Base-by-base conservation (phyloP, 1,140 invertebrate genomes). In the Venustaconcha ellipsiformis region DNA sequence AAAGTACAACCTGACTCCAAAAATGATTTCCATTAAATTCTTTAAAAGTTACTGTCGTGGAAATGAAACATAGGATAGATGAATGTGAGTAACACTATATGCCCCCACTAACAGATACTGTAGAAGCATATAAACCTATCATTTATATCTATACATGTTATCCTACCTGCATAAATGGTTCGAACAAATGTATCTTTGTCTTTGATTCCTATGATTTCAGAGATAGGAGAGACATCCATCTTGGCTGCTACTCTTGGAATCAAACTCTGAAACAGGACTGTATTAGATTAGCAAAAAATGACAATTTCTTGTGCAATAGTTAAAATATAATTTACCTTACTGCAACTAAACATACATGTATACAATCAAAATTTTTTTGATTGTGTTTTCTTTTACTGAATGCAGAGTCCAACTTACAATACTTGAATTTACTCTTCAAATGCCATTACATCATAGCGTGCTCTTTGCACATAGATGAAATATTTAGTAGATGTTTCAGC, bases 171-270 rank as follows among this genome's bases (percentile, higher is more conserved):
- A 92, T 99, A 99, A 82, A 99, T 97, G 66, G 97, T 96, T 80
- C 98, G 92, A 26, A 99, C 91, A 92, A 99, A 99, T 0, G 97
- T 99, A 82, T 99, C 97, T 55, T 94, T 90, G 82, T 94, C 93
- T 91, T 99, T 96, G 67, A 99, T 94, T 66, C 92, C 95, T 86
- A 96, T 97, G 14, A 99, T 94, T 89, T 99, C 98, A 57, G 96
- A 97, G 69, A 99, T 93, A 30, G 97, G 97, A 11, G 96, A 97
- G 0, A 99, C 96, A 92, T 99, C 97, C 62, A 99, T 90, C 88
- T 97, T 96, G 55, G 97, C 97, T 71, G 97, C 98, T 67, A 99
- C 94, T 84, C 98, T 92, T 30, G 98, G 98, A 75, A 99, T 90
- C 23, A 99, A 87, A 81, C 95, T 90, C 88, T 92, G 82, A 56